phyloP scores from a whole-genome alignment of 2,113 vertebrate genomes.

The Catharus fuscescens region DNA sequence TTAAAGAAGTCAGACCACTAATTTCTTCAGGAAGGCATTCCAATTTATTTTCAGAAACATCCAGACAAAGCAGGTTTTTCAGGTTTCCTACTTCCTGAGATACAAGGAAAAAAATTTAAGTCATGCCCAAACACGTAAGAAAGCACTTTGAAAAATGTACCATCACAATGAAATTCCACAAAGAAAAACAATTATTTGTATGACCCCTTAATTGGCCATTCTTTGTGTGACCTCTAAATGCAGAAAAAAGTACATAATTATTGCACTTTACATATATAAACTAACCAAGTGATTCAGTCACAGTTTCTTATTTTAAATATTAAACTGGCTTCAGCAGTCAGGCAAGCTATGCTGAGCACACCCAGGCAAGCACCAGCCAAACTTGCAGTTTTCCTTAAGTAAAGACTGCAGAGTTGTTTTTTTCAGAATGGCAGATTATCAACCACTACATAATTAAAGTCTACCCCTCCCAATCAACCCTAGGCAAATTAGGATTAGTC shows the following conservation, averaged over 20 bases:
- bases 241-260: not conserved
- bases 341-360: not conserved
- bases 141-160: constrained; percentile 5
- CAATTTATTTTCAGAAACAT: constrained; percentile 97
- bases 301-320: not conserved
- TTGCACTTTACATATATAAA: not conserved
- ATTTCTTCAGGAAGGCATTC: constrained; percentile 93
- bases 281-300: not conserved
- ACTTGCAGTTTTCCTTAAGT: not conserved
- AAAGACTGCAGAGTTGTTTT: constrained; percentile 10
- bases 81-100: constrained; percentile 90
- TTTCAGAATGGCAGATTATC: constrained; percentile 47
- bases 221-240: not conserved
- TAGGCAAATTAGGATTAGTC: constrained; percentile 31
- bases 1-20: constrained; percentile 85
- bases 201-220: not conserved
- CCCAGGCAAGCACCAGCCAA: constrained; percentile 8
- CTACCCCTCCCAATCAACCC: constrained; percentile 47
- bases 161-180: not conserved
- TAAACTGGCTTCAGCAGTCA: not conserved
- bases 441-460: constrained; percentile 21
- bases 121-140: constrained; percentile 27
- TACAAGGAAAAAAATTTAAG: constrained; percentile 37
- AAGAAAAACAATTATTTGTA: not conserved
- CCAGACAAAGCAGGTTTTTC: constrained; percentile 93